phyloP scores from a whole-genome alignment of 2,888 invertebrate species.

The Sympetrum striolatum region DNA sequence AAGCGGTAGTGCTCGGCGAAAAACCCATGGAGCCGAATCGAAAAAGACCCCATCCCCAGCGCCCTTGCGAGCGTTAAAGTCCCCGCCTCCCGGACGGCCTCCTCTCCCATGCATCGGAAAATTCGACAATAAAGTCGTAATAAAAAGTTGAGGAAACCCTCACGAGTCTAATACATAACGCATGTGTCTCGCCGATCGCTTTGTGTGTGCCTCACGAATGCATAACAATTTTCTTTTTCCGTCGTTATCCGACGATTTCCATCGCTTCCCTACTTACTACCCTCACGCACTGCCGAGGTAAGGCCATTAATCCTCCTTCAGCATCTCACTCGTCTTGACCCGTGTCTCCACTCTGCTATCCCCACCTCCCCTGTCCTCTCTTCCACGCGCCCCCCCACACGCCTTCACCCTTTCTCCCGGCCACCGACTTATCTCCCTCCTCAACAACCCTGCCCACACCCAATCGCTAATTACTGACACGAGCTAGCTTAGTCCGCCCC shows the following conservation, averaged over 20 bases:
- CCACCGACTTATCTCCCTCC: constrained; percentile 38
- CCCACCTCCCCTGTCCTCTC: background rate
- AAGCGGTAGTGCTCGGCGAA: background rate
- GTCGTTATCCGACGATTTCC: constrained; percentile 30
- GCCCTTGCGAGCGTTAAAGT: background rate
- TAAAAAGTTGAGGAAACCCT: background rate
- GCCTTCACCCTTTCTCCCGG: background rate
- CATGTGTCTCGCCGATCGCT: background rate
- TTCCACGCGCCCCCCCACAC: background rate
- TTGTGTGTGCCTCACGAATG: background rate
- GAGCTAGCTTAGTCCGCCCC: constrained; percentile 38
- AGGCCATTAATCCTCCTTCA: constrained; percentile 41
- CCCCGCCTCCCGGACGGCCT: background rate
- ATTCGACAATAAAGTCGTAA: background rate
- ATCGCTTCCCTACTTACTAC: background rate
- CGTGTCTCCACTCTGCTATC: constrained; percentile 32
- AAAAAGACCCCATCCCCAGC: background rate
- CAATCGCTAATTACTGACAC: constrained; percentile 42
- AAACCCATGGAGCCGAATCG: background rate
- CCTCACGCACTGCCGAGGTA: constrained; percentile 20
- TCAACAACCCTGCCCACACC: constrained; percentile 24
- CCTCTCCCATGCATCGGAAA: background rate
- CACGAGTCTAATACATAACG: constrained; percentile 15
- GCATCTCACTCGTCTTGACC: constrained; percentile 43
- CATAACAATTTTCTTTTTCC: constrained; percentile 4